A percentile compares a stretch with the other conserved stretches of the same genome.
phyloP scores from a whole-genome alignment of 35 echinoderm and acorn worm species.

The Diadema setosum region DNA sequence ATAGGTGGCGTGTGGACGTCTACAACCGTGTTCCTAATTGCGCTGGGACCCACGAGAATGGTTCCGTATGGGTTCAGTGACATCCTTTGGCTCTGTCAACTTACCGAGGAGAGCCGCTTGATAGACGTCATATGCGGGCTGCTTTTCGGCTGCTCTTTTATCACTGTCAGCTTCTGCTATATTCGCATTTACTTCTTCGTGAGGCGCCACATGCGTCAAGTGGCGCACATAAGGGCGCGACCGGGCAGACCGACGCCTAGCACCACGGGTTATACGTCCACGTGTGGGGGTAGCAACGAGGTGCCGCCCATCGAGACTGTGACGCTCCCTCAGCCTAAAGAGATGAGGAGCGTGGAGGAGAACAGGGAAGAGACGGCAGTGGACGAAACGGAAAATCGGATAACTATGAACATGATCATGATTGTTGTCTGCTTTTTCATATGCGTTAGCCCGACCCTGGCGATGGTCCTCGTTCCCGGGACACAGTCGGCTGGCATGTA shows the following conservation, averaged over 20 bases:
- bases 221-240: background rate
- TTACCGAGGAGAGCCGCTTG: background rate
- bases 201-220: background rate
- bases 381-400: background rate
- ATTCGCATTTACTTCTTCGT: background rate
- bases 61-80: background rate
- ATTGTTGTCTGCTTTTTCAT: background rate
- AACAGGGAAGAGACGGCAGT: background rate
- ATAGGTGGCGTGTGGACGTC: background rate
- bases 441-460: background rate
- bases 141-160: background rate
- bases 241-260: background rate
- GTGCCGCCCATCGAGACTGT: background rate
- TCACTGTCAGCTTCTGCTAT: background rate
- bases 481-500: background rate
- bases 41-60: background rate
- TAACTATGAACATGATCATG: constrained; percentile 2
- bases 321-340: background rate
- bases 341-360: too few relatives aligned
- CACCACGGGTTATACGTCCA: background rate
- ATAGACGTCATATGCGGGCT: background rate
- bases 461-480: background rate
- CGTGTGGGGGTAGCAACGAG: background rate
- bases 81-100: background rate
- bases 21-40: background rate